phyloP scores from a whole-genome alignment of 2,113 vertebrate genomes.

The Todiramphus saurophagus region DNA sequence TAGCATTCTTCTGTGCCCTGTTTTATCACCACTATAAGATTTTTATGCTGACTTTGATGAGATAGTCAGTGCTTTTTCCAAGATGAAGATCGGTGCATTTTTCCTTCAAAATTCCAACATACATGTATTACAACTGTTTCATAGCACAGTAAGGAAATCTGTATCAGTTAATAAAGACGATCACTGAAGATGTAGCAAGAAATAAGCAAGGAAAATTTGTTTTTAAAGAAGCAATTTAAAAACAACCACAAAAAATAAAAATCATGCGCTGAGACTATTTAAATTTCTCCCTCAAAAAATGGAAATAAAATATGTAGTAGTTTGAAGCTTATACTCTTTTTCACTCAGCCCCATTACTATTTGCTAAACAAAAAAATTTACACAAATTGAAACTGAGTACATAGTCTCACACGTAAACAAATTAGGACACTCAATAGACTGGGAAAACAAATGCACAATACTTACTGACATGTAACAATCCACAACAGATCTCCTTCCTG shows the following conservation, averaged over 20 bases:
- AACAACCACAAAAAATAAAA: neutral
- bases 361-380: neutral
- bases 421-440: neutral
- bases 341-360: neutral
- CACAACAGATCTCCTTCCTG: neutral
- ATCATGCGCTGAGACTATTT: neutral
- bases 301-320: neutral
- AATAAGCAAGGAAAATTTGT: neutral
- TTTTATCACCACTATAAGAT: neutral
- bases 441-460: neutral
- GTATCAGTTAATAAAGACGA: neutral
- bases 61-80: neutral
- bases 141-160: neutral
- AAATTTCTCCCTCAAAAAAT: neutral
- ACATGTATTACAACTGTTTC: neutral
- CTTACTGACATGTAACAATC: neutral
- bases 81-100: neutral
- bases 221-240: neutral
- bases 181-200: neutral
- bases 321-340: neutral
- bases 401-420: neutral
- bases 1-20: neutral
- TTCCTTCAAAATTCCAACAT: neutral
- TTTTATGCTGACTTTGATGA: neutral
- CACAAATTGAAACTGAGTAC: neutral